These are phyloP conservation scores for Pantherophis alleghaniensis DNA, from an alignment of 2,797 vertebrate species.

Conservation along the genomic window DNA sequence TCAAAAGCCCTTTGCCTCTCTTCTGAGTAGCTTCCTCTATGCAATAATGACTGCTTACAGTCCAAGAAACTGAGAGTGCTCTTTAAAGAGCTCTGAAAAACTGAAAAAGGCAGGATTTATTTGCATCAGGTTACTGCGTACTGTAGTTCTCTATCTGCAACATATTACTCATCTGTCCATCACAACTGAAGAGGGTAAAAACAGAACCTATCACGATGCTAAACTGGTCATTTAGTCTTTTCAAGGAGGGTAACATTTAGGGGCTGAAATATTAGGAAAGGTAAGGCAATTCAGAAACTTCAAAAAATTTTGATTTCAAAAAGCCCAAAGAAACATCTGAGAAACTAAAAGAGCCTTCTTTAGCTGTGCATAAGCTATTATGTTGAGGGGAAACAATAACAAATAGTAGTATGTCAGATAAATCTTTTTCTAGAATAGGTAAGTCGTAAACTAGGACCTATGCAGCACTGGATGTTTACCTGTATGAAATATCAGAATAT, in stretches of 20 bases:
- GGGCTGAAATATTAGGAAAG: accelerated
- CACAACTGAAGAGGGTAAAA: not conserved
- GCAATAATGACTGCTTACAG: not conserved
- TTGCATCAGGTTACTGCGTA: not conserved
- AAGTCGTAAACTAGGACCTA: not conserved
- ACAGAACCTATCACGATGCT: not conserved
- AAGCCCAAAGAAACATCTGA: no score
- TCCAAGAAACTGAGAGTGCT: not conserved
- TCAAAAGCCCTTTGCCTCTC: not conserved
- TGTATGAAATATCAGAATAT: not conserved
- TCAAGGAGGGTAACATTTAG: not conserved
- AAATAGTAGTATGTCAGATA: not conserved
- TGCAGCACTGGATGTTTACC: not conserved
- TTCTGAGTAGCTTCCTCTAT: accelerated
- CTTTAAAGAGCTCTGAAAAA: not conserved
- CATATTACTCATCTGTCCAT: not conserved
- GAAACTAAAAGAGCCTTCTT: no score
- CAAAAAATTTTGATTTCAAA: not conserved
- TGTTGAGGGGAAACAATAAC: not conserved
- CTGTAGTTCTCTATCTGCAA: not conserved
- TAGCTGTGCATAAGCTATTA: not conserved
- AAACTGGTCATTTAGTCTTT: not conserved
- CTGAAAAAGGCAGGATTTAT: not conserved
- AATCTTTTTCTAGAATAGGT: not conserved
- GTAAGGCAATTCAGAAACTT: not conserved